Evolutionary conservation across 2,797 vertebrate species (phyloP).

Genomic region (Pseudochirops cupreus): DNA sequence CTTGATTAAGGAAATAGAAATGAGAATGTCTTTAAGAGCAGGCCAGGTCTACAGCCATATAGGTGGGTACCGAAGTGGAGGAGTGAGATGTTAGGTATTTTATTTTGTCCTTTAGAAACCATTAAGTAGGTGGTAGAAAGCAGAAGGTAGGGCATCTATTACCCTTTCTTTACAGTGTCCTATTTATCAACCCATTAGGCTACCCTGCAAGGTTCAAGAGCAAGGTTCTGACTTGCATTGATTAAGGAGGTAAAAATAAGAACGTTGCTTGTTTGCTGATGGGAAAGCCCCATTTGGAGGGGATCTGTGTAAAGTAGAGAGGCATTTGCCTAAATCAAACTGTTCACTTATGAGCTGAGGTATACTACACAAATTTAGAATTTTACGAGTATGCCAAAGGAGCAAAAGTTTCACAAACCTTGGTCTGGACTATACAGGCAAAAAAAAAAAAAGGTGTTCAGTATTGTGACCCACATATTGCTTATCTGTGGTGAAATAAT

Average conservation of each 20-base stretch:
- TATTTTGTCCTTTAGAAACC: background rate
- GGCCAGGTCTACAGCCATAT: background rate
- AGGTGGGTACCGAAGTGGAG: background rate
- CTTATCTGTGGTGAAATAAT: background rate
- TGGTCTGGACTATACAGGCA: background rate
- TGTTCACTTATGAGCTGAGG: background rate
- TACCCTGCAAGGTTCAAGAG: background rate
- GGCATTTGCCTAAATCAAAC: background rate
- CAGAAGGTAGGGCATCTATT: background rate
- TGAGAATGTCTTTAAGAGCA: background rate
- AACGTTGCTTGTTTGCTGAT: background rate
- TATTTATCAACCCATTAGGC: slow-evolving; percentile 7
- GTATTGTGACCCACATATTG: background rate
- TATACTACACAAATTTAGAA: background rate
- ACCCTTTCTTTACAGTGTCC: background rate
- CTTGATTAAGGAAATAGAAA: slow-evolving; percentile 24
- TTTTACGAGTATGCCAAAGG: background rate
- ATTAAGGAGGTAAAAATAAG: slow-evolving; percentile 16
- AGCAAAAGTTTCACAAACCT: background rate
- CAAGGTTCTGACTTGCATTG: background rate
- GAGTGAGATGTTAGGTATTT: background rate
- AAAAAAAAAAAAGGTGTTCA: background rate
- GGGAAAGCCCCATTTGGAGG: background rate
- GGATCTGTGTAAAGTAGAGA: background rate
- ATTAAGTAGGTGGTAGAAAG: background rate